These are phyloP conservation scores for Spheniscus mendiculus DNA, from an alignment of 2,113 vertebrate genomes.

Conservation along the genomic window DNA sequence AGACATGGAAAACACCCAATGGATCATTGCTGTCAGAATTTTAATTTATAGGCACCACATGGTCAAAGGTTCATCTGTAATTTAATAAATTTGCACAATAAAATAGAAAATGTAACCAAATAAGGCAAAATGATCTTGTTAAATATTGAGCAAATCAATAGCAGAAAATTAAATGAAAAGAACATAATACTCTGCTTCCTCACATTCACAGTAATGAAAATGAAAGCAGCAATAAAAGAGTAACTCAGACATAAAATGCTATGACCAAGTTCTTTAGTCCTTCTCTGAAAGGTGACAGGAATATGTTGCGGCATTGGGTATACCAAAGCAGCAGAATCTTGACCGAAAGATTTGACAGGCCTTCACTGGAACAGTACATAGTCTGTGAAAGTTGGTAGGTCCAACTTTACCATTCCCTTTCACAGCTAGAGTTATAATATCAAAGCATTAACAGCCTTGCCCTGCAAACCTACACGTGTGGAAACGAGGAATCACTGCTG, in stretches of 20 bases:
- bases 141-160: not conserved
- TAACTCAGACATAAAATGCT: not conserved
- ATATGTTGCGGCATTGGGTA: not conserved
- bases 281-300: not conserved
- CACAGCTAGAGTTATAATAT: not conserved
- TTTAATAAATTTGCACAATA: not conserved
- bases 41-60: not conserved
- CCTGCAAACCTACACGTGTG: rapidly evolving
- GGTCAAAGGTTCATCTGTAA: not conserved
- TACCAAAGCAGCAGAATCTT: too few species aligned
- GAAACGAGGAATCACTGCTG: not conserved
- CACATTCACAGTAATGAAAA: not conserved
- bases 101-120: not conserved
- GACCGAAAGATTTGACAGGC: not conserved
- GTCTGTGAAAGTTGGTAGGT: not conserved
- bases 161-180: not conserved
- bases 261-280: not conserved
- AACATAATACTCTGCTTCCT: not conserved
- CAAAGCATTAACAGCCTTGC: not conserved
- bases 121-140: not conserved
- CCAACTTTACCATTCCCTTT: not conserved
- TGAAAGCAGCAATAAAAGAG: not conserved
- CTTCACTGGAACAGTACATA: not conserved
- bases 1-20: not conserved
- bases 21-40: not conserved